Percentiles rank a stretch among this genome's conserved stretches.
Conservation (phyloP, 2,888 invertebrate genomes). For the Euphydryas editha region DNA sequence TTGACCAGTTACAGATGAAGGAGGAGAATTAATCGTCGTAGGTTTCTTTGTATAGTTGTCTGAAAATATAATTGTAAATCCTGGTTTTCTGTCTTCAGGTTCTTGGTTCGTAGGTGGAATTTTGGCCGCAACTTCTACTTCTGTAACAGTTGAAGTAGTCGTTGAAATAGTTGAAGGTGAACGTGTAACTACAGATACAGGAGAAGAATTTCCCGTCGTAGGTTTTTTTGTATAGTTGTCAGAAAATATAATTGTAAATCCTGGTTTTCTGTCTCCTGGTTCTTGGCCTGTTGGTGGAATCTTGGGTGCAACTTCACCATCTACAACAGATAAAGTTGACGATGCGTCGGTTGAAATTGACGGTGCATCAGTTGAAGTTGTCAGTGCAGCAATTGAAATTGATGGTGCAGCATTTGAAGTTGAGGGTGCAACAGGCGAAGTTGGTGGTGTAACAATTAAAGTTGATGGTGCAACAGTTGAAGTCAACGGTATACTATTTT, state of each 20-base stretch:
- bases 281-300: neutral
- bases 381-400: neutral
- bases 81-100: too few relatives aligned
- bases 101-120: too few relatives aligned
- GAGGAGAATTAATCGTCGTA: neutral
- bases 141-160: too few relatives aligned
- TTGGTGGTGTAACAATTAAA: too few relatives aligned
- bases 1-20: neutral
- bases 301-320: neutral
- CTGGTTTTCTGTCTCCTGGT: neutral
- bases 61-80: too few relatives aligned
- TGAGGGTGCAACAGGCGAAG: neutral
- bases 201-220: neutral
- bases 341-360: neutral
- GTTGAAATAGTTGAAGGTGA: too few relatives aligned
- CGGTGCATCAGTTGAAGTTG: neutral
- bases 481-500: neutral
- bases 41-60: too few relatives aligned
- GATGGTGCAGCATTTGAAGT: neutral
- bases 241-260: slow-evolving; percentile 3
- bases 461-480: neutral
- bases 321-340: neutral
- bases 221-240: neutral
- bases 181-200: too few relatives aligned
- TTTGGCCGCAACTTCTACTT: too few relatives aligned